Evolutionary conservation across 2,888 invertebrate species (phyloP).

Genomic region (Melitaea athalia): DNA sequence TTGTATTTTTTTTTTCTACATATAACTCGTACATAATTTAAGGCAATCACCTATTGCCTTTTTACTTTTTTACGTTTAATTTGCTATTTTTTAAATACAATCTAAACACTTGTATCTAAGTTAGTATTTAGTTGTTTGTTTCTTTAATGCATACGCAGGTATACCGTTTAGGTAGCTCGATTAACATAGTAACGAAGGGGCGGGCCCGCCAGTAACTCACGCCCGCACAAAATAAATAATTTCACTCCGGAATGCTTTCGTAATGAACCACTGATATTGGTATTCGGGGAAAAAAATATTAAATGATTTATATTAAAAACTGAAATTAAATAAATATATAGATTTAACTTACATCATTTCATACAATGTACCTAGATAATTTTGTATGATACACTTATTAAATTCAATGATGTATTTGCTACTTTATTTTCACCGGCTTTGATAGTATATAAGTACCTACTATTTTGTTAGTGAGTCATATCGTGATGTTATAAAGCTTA

Average conservation of each 20-base stretch:
- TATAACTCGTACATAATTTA: not conserved
- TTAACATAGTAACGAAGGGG: conserved; percentile 81
- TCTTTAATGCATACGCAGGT: conserved; percentile 42
- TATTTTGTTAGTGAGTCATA: too few relatives aligned
- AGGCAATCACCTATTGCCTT: not conserved
- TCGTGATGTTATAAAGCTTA: too few relatives aligned
- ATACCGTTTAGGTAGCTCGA: conserved; percentile 59
- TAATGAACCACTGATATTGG: conserved; percentile 53
- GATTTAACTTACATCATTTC: too few relatives aligned
- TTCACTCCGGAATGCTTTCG: conserved; percentile 59
- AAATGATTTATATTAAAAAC: conserved; percentile 33
- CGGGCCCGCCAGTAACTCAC: conserved; percentile 74
- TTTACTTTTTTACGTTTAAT: not conserved
- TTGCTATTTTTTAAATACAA: not conserved
- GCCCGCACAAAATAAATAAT: conserved; percentile 79
- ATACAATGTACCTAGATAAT: too few relatives aligned
- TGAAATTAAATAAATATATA: not conserved
- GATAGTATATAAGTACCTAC: too few relatives aligned
- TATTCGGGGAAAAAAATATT: conserved; percentile 24
- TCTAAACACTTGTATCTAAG: not conserved
- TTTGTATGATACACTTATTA: too few relatives aligned
- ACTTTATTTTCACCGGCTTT: too few relatives aligned
- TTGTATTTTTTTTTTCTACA: not conserved
- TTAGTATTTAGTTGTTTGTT: conserved; percentile 8
- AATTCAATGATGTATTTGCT: too few relatives aligned